Evolutionary conservation across 2,113 vertebrate genomes (phyloP).

Genomic region (Hippocampus barbouri): DNA sequence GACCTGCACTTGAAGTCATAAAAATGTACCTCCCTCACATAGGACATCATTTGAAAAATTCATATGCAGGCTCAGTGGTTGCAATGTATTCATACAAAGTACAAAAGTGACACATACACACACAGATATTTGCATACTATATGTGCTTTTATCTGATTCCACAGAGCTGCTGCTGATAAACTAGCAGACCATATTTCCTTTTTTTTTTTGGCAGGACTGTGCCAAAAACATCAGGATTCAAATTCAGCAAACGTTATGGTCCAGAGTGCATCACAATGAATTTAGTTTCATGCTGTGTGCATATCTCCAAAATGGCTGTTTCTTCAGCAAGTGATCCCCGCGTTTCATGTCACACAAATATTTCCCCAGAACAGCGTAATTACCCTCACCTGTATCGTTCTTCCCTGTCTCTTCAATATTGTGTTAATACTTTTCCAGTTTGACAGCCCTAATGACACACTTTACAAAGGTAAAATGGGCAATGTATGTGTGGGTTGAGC

Average conservation of each 20-base stretch:
- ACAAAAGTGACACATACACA: too few species aligned
- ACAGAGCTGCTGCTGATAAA: slow-evolving; percentile 19
- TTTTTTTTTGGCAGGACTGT: slow-evolving; percentile 9
- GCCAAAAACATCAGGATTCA: neutral
- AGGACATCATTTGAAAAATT: neutral
- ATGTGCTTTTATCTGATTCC: slow-evolving; percentile 3
- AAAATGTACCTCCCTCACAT: neutral
- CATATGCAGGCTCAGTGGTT: neutral
- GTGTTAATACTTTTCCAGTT: slow-evolving; percentile 27
- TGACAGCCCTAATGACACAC: slow-evolving; percentile 49
- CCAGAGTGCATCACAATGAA: neutral
- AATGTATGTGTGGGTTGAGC: slow-evolving; percentile 51
- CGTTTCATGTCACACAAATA: slow-evolving; percentile 28
- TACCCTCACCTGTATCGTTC: slow-evolving; percentile 29
- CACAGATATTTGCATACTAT: neutral
- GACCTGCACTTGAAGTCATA: neutral
- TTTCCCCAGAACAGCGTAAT: slow-evolving; percentile 39
- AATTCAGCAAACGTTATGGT: neutral
- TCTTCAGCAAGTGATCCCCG: slow-evolving; percentile 5
- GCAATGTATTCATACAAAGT: slow-evolving; percentile 30
- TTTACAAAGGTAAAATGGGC: slow-evolving; percentile 46
- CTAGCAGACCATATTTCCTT: neutral
- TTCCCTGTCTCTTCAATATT: slow-evolving; percentile 31
- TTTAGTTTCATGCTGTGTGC: slow-evolving; percentile 5
- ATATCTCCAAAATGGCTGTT: slow-evolving; percentile 11